These are phyloP conservation scores for Colletes gigas DNA, from an alignment of 1,140 invertebrate species.

Conservation along the genomic window DNA sequence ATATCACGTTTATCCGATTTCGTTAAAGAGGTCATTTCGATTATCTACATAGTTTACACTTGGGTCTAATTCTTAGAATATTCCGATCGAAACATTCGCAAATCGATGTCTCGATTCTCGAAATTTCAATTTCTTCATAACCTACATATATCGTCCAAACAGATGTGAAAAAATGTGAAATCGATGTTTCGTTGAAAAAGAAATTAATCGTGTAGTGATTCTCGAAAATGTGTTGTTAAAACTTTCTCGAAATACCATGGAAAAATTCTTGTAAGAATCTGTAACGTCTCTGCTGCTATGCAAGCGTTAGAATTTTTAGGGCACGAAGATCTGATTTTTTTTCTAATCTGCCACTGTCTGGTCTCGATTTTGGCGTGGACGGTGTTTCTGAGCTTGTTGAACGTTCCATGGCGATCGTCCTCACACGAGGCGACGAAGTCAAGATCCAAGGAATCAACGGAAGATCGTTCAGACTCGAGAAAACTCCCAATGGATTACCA, in stretches of 20 bases:
- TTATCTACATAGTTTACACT: too few species aligned
- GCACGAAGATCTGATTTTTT: neutral
- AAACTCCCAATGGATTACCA: constrained; percentile 20
- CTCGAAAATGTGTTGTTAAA: neutral
- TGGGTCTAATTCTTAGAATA: too few species aligned
- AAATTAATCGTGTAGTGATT: neutral
- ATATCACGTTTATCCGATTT: too few species aligned
- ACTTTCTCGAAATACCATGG: neutral
- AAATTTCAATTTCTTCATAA: neutral
- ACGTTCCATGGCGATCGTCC: neutral
- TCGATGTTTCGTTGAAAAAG: neutral
- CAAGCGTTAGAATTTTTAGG: neutral
- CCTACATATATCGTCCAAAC: neutral
- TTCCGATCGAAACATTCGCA: neutral
- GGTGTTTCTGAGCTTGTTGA: neutral
- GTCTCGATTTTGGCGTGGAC: neutral
- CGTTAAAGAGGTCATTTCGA: too few species aligned
- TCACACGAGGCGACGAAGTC: neutral
- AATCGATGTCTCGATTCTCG: neutral
- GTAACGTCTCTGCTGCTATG: neutral
- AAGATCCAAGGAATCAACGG: too few species aligned
- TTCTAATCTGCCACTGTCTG: constrained; percentile 11
- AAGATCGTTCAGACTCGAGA: neutral
- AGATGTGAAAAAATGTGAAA: neutral
- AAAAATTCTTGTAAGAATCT: neutral